Base-by-base conservation (phyloP, 2,888 invertebrate species). In the Eilema caniola region DNA sequence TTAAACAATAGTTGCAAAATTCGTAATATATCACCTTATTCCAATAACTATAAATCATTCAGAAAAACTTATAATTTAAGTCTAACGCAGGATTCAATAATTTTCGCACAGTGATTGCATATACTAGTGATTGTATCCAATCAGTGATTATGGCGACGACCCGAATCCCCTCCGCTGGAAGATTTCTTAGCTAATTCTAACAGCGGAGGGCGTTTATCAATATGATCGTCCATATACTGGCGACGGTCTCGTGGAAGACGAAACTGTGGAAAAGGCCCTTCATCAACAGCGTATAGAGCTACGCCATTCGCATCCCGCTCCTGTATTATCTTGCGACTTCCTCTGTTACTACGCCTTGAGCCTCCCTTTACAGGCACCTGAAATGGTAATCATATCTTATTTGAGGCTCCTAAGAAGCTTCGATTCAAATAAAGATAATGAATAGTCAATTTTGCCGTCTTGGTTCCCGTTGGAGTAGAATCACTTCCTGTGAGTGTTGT, bases 221-320 rank as follows among this genome's bases (percentile, higher is more conserved):
- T 7, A 68, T 60, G 47, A 7, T 73, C 79, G 23, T 74, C 79
- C 89, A 89, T 91, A 83, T 91, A 92, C 84, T 92, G 93, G 12
- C 91, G 82, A 20, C 91, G 86, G 25, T 80, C 71, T 64, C 73
- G 73, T 25, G 92, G 90, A 74, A 93, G 87, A 0, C 85, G 86
- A 77, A 92, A 86, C 78, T 83, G 79, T 0, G 92, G 92, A 70
- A 90, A 76, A 3, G 92, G 90, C 3, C 76, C 88, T 11, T 71
- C 77, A 77, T 88, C 90, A 37, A 92, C 75, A 61, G 82, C 84
- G 64, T 91, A 73, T 70, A 93, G 70, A 2, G 86, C 86, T 28
- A 92, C 86, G 2, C 89, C 87, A 0, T 71, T 76, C 3, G 73
- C 73, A 4, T 81, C 77, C 61, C 86, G 85, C 74, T 92, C 91